These are phyloP conservation scores for Drosophila oshimai DNA, from an alignment of 1,140 invertebrate genomes.

Conservation along the genomic window DNA sequence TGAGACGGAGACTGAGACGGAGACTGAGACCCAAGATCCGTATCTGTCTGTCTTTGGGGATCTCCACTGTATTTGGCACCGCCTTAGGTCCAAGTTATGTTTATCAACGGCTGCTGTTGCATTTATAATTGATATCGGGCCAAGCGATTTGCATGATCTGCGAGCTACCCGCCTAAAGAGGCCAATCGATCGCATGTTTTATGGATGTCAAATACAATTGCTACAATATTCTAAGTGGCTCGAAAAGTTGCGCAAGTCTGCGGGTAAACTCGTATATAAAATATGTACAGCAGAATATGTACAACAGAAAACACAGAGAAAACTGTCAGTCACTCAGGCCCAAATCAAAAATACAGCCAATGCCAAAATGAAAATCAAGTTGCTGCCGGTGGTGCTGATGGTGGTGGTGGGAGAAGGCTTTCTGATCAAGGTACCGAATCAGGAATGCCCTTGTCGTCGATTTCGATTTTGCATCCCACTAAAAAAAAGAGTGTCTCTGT, in stretches of 20 bases:
- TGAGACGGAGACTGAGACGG: conserved; percentile 36
- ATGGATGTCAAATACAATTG: conserved; percentile 78
- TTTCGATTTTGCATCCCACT: neutral
- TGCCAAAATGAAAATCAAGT: conserved; percentile 55
- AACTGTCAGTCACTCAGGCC: conserved; percentile 17
- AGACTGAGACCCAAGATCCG: conserved; percentile 57
- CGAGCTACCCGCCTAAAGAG: conserved; percentile 63
- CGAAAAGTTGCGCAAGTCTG: conserved; percentile 58
- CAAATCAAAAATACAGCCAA: conserved; percentile 44
- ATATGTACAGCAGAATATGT: conserved; percentile 32
- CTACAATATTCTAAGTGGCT: conserved; percentile 72
- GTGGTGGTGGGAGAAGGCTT: neutral
- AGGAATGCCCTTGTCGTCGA: conserved; percentile 26
- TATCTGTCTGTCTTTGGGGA: conserved; percentile 55
- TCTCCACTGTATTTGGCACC: conserved; percentile 70
- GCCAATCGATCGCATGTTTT: conserved; percentile 79
- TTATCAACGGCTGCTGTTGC: conserved; percentile 63
- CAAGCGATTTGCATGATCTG: conserved; percentile 69
- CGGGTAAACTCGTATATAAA: neutral
- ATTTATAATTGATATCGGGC: conserved; percentile 73
- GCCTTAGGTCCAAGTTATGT: conserved; percentile 55
- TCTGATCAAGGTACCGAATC: conserved; percentile 14
- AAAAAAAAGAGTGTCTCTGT: neutral
- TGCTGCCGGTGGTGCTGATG: too few species aligned
- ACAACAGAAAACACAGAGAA: neutral